Conservation (phyloP, 2,888 invertebrate species). For the Marasmarcha lunaedactyla region DNA sequence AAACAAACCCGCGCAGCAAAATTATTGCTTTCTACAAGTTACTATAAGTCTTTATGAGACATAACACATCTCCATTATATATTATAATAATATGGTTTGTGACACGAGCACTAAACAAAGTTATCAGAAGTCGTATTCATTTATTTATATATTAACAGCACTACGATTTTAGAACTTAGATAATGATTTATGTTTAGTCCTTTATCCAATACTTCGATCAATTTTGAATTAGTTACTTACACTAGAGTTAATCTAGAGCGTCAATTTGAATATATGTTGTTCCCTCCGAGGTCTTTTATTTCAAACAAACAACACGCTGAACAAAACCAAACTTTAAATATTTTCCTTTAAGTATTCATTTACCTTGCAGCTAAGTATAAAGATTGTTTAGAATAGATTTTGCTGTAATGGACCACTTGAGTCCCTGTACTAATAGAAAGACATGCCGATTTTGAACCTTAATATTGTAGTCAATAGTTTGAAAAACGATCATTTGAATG, state of each 20-base stretch:
- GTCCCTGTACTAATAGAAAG: too few species aligned
- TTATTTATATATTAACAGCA: too few species aligned
- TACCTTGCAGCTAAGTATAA: conserved; percentile 4
- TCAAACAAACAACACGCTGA: conserved; percentile 15
- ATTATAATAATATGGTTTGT: conserved; percentile 10
- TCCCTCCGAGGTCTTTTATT: conserved; percentile 39
- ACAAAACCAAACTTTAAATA: conserved; percentile 3
- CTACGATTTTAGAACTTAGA: conserved; percentile 26
- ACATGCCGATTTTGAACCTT: too few species aligned
- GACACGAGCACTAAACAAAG: conserved; percentile 20
- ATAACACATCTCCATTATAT: conserved; percentile 1
- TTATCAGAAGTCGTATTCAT: conserved; percentile 33
- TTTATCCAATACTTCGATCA: conserved; percentile 43
- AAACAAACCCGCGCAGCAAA: conserved; percentile 27
- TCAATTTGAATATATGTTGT: conserved; percentile 43
- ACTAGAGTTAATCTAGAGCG: conserved; percentile 40
- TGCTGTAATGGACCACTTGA: neutral
- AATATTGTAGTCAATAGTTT: too few species aligned
- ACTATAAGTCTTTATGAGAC: conserved; percentile 26
- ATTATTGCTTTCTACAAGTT: conserved; percentile 35
- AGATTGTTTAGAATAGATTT: conserved; percentile 9
- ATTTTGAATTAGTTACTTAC: conserved; percentile 31
- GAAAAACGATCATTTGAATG: too few species aligned
- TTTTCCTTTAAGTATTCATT: conserved; percentile 13
- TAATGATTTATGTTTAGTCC: conserved; percentile 29